Evolutionary conservation across 2,888 invertebrate genomes (phyloP), one percentile per base, ranked within the genome.

Genomic region (Plemyria rubiginata): DNA sequence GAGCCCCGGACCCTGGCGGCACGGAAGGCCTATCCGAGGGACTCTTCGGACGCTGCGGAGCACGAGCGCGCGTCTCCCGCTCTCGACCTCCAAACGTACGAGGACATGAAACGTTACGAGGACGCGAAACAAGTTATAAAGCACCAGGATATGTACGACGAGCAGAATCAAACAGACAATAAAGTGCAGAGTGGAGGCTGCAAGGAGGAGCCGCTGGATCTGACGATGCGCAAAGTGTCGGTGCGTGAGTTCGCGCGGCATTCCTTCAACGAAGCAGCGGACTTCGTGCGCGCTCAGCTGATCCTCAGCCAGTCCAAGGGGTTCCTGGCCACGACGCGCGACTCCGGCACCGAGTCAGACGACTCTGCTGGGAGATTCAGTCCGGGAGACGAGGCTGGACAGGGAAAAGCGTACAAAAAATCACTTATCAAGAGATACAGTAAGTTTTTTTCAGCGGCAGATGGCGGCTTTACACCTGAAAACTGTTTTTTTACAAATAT

Each of bases 401-500:
- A 85, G 67, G 94, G 94, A 69, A 93, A 93, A 76, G 96, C 97
- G 53, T 98, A 97, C 94, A 98, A 98, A 94, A 98, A 98, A 90
- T 97, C 96, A 81, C 95, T 98, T 80, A 98, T 98, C 95, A 97
- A 97, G 93, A 94, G 98, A 95, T 98, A 97, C 94, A 95, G 98
- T 98, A 96, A 98, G 98, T 28, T 55, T 56, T 56, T 5, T 36
- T 50, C 45, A 16, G 49, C 50, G 22, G 28, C 28, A n/a, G 6
- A 28, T n/a, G 48, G 48, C 16, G 38, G 7, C 56, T 45, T 16
- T 45, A 16, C 3, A 16, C 9, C 16, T 16, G 7, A 8, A 43
- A 13, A 13, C 11, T 8, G 13, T 11, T 9, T 45, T 16, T 16
- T 9, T 4, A 16, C 15, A 45, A 45, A 16, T n/a, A 16, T 9